A percentile compares a stretch with the other conserved stretches of the same genome.
Conservation (phyloP, 2,888 invertebrate species). For the Agrilus cyanescens region DNA sequence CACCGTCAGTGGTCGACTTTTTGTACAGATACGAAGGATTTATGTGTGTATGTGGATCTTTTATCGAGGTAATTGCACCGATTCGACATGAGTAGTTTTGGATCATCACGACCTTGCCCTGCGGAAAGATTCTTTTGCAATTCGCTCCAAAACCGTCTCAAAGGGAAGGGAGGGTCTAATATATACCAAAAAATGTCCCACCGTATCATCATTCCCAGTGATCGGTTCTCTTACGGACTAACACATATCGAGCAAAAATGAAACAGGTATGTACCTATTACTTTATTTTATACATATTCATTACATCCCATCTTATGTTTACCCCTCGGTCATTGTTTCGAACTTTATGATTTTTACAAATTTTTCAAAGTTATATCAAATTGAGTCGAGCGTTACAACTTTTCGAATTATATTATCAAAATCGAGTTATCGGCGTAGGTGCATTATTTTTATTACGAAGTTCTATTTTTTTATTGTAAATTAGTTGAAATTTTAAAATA, state of each 20-base stretch:
- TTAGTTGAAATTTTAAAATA: too few species aligned
- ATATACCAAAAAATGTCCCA: slow-evolving; percentile 16
- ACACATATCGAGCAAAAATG: slow-evolving; percentile 12
- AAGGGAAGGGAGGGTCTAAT: slow-evolving; percentile 12
- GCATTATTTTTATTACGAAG: too few species aligned
- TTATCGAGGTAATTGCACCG: too few species aligned
- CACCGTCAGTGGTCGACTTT: too few species aligned
- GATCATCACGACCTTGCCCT: slow-evolving; percentile 21
- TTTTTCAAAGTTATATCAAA: too few species aligned
- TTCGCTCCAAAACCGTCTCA: slow-evolving; percentile 17
- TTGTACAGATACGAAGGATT: too few species aligned
- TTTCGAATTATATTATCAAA: too few species aligned
- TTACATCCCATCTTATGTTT: not conserved
- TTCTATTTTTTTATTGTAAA: too few species aligned
- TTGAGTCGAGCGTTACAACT: too few species aligned
- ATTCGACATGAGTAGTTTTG: not conserved
- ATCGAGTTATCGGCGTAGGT: too few species aligned
- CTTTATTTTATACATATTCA: not conserved
- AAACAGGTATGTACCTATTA: slow-evolving; percentile 6
- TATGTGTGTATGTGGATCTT: too few species aligned
- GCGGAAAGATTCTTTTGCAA: slow-evolving; percentile 21
- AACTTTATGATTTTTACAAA: too few species aligned
- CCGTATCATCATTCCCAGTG: slow-evolving; percentile 15
- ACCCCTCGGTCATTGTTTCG: not conserved
- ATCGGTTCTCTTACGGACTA: slow-evolving; percentile 12